Evolutionary conservation across 2,888 invertebrate genomes (phyloP).

Genomic region (Schizaphis graminum): DNA sequence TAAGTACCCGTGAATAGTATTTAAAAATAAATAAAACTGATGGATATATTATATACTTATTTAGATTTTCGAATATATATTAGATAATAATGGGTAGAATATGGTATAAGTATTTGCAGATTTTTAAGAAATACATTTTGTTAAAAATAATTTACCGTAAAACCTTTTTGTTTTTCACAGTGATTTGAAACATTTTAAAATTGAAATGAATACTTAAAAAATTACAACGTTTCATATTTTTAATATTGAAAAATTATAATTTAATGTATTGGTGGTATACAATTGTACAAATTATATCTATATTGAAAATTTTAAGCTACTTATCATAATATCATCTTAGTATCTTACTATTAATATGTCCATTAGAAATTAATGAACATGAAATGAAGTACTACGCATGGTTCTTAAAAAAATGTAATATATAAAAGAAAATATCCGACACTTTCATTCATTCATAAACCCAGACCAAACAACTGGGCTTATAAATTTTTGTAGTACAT

Average conservation of each 20-base stretch:
- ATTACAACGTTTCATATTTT: neutral
- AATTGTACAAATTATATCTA: neutral
- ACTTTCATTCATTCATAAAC: no score
- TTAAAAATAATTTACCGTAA: neutral
- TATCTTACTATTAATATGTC: neutral
- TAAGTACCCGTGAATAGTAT: neutral
- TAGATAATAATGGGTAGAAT: neutral
- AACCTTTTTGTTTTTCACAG: neutral
- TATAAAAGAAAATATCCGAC: no score
- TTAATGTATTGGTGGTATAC: neutral
- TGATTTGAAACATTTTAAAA: neutral
- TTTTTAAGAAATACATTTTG: neutral
- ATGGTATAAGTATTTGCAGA: neutral
- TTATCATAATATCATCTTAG: neutral
- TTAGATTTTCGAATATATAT: neutral
- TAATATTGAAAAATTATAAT: neutral
- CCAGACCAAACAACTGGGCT: no score
- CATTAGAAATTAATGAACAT: neutral
- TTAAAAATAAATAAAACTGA: conserved; percentile 6
- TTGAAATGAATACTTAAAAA: neutral
- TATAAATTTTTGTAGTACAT: no score
- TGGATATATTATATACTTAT: neutral
- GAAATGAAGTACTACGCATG: neutral
- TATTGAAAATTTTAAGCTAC: neutral
- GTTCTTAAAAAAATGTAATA: neutral